phyloP scores from a whole-genome alignment of 2,113 vertebrate species.

The Zosterops hypoxanthus region DNA sequence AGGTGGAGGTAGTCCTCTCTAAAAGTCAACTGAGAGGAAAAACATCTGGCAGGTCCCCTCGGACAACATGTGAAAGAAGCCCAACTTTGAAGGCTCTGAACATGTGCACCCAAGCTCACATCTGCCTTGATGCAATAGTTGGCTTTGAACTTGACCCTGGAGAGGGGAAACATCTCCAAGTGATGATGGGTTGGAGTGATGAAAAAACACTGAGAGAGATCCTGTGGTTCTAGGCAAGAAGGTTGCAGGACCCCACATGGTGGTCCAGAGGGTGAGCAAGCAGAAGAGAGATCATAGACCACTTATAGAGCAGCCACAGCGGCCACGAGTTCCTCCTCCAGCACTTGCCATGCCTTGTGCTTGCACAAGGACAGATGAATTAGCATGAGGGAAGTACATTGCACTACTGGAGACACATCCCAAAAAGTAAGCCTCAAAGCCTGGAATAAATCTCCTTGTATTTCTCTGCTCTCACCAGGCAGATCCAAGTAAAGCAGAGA shows the following conservation, averaged over 20 bases:
- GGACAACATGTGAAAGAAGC: background rate
- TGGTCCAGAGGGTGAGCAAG: background rate
- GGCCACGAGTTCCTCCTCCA: background rate
- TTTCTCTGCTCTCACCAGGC: background rate
- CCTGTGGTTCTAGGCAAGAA: background rate
- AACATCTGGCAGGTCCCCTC: background rate
- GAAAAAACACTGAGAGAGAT: background rate
- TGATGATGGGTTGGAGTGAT: background rate
- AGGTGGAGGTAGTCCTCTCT: background rate
- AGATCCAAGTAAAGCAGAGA: background rate
- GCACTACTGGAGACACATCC: background rate
- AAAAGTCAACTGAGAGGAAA: background rate
- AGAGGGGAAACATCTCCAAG: background rate
- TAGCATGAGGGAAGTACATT: fast-evolving
- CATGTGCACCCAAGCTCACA: background rate
- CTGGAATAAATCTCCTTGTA: background rate
- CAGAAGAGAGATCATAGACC: background rate
- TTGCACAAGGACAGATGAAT: background rate
- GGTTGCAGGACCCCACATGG: background rate
- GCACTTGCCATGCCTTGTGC: fast-evolving
- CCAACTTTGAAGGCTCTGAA: background rate
- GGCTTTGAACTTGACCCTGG: background rate
- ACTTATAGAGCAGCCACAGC: background rate
- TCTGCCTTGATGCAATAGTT: background rate
- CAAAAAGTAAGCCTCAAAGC: background rate